Base-by-base conservation (phyloP, 2,888 invertebrate genomes). In the Sphaeridia pumilis region DNA sequence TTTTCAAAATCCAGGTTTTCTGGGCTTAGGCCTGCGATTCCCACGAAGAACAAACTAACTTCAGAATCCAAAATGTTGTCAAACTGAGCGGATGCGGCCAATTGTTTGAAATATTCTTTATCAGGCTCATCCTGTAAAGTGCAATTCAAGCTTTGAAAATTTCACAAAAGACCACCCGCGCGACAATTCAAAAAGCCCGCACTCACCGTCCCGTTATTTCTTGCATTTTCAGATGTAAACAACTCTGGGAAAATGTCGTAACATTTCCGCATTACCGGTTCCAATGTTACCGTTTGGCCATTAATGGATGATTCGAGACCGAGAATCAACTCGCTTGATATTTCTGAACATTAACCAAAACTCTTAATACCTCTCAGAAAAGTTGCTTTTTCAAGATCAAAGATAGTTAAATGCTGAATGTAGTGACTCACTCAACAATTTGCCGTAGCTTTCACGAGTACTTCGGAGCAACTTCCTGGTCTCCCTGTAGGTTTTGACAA, bases 311-410 rank as follows among this genome's bases (percentile, higher is more conserved):
- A 71, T 67, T 80, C 79, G 45, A 80, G 67, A 5, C 78, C 76
- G 53, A 72, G 71, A 1, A 79, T 77, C 49, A 80, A 69, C 65
- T 79, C 76, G 31, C 75, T 74, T 2, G 80, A 74, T n/a, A 81
- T 70, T 68, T 72, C 75, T 75, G 63, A 4, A 68, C n/a, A n/a
- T n/a, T n/a, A n/a, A n/a, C n/a, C n/a, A n/a, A n/a, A n/a, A n/a
- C n/a, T n/a, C n/a, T n/a, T n/a, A n/a, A n/a, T n/a, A n/a, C n/a
- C n/a, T n/a, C n/a, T n/a, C n/a, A n/a, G n/a, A n/a, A n/a, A n/a
- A n/a, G n/a, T n/a, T n/a, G n/a, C n/a, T n/a, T n/a, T n/a, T n/a
- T n/a, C n/a, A n/a, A n/a, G n/a, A n/a, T n/a, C n/a, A n/a, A n/a
- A n/a, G n/a, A n/a, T n/a, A n/a, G n/a, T n/a, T n/a, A n/a, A n/a